Base-by-base conservation (phyloP, 2,113 vertebrate genomes). In the Microcebus jonahi region DNA sequence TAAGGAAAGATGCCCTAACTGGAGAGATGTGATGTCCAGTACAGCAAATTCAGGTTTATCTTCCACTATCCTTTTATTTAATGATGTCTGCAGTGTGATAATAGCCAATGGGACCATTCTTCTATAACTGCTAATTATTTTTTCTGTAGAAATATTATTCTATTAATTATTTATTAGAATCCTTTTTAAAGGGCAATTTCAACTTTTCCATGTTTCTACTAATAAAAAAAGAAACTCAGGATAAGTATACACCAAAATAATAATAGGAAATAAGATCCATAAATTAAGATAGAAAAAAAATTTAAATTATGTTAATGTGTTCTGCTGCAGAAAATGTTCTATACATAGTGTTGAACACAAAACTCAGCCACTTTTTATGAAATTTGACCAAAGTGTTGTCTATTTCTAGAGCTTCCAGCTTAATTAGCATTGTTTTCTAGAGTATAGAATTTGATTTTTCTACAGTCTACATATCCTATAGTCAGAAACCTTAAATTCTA, bases 1-100 rank as follows among this genome's bases (percentile, higher is more conserved):
- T 45, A 45, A 45, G 45, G 45, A 8, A 45, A 45, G 45, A 45
- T 45, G 45, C 45, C 21, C 42, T 36, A 76, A 48, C 7, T 39
- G 13, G 3, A 61, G 7, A 11, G 0, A 7, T 20, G 2, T 17
- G 7, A 39, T 27, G 5, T 61, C 10, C 42, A 61, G 18, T 45
- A 71, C 27, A 15, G 25, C 18, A 36, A 86, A 71, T 25, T 63
- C 25, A 50, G 9, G n/a, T 14, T 50, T 53, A 8, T 27, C 10
- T 55, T 59, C 59, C 50, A 27, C 27, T 61, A 2, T 27, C n/a
- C 14, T 25, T 61, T 53, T 8, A 71, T 70, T 3, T 23, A 80
- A 25, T 70, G 31, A 25, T 70, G 31, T 2, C 29, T 68, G 31
- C 25, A 76, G 23, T 70, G 14, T 34, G 76, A 27, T 11, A 11